Evolutionary conservation across 92 coral and sea anemone genomes (phyloP).

Genomic region (Epizoanthus illoricatus): DNA sequence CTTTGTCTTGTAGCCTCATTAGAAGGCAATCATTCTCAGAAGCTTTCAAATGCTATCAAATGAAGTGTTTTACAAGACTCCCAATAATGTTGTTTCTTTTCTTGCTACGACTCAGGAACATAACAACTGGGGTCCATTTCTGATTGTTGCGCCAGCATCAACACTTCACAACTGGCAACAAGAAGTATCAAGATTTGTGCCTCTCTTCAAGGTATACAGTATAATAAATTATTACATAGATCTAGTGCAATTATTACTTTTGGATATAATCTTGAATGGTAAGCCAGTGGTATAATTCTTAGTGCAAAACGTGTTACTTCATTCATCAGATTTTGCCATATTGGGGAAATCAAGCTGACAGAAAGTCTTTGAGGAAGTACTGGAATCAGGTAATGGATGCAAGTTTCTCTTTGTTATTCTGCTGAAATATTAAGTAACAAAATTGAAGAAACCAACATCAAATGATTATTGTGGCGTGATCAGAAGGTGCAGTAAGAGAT

Average conservation of each 20-base stretch:
- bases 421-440: too few species aligned
- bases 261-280: not conserved
- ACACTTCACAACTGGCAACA: constrained; percentile 99
- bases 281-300: not conserved
- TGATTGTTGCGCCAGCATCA: constrained; percentile 99
- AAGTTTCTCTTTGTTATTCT: not conserved
- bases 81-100: not conserved
- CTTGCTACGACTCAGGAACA: constrained; percentile 55
- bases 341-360: constrained; percentile 98
- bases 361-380: constrained; percentile 95
- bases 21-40: too few species aligned
- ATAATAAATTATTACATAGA: not conserved
- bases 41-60: too few species aligned
- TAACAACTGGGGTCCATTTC: constrained; percentile 98
- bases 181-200: constrained; percentile 91
- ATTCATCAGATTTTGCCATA: constrained; percentile 84
- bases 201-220: constrained; percentile 78
- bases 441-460: too few species aligned
- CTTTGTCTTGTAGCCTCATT: too few species aligned
- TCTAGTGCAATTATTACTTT: not conserved
- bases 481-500: too few species aligned
- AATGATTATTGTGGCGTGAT: too few species aligned
- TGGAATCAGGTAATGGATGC: constrained; percentile 87
- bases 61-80: not conserved
- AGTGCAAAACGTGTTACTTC: not conserved